Evolutionary conservation across 2,113 vertebrate genomes (phyloP), one percentile per base, ranked within the genome.

Genomic region (Amphilophus citrinellus): DNA sequence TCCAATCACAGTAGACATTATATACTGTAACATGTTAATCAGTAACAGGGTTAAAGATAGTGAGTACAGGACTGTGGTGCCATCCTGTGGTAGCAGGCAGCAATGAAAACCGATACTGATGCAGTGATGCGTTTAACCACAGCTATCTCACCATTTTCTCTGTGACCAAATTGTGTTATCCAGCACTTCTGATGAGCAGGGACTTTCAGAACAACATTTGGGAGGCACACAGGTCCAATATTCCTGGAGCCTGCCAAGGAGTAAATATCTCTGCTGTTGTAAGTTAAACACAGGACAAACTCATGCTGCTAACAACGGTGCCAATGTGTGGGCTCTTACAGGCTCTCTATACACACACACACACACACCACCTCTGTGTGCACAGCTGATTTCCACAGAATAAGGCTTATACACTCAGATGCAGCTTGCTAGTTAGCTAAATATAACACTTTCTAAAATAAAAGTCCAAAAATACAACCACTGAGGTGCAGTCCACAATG

Each of bases 161-260:
- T 39, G n/a, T 14, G 58, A 42, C 39, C 61, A 77, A 84, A 94
- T 2, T 22, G 58, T 37, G 91, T 89, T 47, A 84, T 91, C 93
- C 90, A 95, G 66, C 59, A 83, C 2, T 2, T 56, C 27, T 88
- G 82, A 39, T 80, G 65, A 47, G 7, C 60, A 2, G 27, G 37
- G 35, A 94, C 37, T 81, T 91, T 89, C 1, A 94, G 53, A 20
- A 71, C 91, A 15, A 73, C 77, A 27, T 91, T 93, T 7, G 92
- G 92, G 77, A 96, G 93, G 63, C 95, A 95, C 42, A 92, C 83
- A 0, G 93, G 85, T 35, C 78, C 22, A 1, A 91, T 73, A 5
- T 81, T 66, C 53, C 76, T 79, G 78, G 86, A 91, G 65, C 22
- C 87, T 87, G 3, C 10, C 0, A 5, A 39, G 85, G 4, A 75